Conservation (phyloP, 2,113 vertebrate genomes). For the Sterrhoptilus dennistouni region DNA sequence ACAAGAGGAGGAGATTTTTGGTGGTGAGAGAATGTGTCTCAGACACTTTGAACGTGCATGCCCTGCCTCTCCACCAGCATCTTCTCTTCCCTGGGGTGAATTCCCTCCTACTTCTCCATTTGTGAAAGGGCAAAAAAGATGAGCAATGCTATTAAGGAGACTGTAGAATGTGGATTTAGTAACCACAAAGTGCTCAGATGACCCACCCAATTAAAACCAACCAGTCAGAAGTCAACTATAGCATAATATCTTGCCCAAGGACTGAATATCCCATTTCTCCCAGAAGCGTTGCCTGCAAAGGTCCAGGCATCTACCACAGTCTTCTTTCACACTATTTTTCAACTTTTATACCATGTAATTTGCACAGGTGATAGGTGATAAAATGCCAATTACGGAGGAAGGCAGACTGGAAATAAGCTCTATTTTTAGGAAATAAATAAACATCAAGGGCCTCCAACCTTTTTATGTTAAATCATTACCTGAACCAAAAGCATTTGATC, state of each 20-base stretch:
- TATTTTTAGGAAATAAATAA: neutral
- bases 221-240: neutral
- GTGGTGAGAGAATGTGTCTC: rapidly evolving
- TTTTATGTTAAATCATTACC: neutral
- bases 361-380: neutral
- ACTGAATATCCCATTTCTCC: neutral
- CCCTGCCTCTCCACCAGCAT: neutral
- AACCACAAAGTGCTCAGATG: neutral
- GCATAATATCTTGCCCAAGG: neutral
- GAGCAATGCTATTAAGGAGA: neutral
- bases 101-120: neutral
- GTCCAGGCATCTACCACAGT: neutral
- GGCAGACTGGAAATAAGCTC: neutral
- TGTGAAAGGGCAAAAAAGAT: neutral
- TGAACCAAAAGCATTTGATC: neutral
- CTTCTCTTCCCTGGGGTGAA: neutral
- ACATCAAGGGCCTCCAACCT: neutral
- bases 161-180: neutral
- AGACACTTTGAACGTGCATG: rapidly evolving
- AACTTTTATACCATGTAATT: neutral
- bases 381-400: neutral
- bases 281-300: neutral
- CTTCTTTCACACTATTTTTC: neutral
- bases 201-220: neutral
- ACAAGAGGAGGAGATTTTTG: neutral